A percentile compares a stretch with the other conserved stretches of the same genome.
Evolutionary conservation across 23 tunicate species (phyloP).

Genomic region (Halocynthia aurantium): DNA sequence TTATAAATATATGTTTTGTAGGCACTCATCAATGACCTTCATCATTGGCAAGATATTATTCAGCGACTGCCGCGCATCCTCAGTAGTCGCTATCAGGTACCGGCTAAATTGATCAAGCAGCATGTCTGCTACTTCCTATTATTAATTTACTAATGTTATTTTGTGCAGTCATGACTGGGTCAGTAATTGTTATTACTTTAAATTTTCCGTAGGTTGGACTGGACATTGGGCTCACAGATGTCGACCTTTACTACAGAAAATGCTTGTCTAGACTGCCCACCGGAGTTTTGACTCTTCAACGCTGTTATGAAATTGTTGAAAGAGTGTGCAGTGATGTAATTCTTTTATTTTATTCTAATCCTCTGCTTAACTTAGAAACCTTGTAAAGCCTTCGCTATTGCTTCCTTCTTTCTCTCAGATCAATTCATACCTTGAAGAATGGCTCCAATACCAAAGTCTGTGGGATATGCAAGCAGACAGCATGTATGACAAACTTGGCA

Average conservation of each 20-base stretch:
- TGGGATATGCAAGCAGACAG: conserved; percentile 98
- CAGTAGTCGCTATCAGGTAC: conserved; percentile 85
- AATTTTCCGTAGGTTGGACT: conserved; percentile 54
- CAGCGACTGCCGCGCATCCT: conserved; percentile 85
- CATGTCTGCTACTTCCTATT: no score
- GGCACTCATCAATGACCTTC: conserved; percentile 80
- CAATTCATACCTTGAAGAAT: conserved; percentile 76
- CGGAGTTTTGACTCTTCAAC: conserved; percentile 65
- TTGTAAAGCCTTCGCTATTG: not conserved
- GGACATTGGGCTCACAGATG: conserved; percentile 73
- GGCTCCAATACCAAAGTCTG: conserved; percentile 94
- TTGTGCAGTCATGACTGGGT: not conserved
- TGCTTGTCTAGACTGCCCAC: conserved; percentile 71
- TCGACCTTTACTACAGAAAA: conserved; percentile 83
- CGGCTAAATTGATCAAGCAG: no score
- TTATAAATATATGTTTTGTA: conserved; percentile 16
- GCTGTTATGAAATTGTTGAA: conserved; percentile 70
- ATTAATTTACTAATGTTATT: not conserved
- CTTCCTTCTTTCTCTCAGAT: conserved; percentile 32
- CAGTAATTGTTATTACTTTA: not conserved
- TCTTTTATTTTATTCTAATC: not conserved
- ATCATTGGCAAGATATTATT: conserved; percentile 85
- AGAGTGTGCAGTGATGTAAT: conserved; percentile 54
- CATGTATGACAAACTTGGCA: conserved; percentile 80
- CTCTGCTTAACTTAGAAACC: not conserved